These are phyloP conservation scores for Morinoia aosen DNA, from an alignment of 2,888 invertebrate species.

Conservation along the genomic window DNA sequence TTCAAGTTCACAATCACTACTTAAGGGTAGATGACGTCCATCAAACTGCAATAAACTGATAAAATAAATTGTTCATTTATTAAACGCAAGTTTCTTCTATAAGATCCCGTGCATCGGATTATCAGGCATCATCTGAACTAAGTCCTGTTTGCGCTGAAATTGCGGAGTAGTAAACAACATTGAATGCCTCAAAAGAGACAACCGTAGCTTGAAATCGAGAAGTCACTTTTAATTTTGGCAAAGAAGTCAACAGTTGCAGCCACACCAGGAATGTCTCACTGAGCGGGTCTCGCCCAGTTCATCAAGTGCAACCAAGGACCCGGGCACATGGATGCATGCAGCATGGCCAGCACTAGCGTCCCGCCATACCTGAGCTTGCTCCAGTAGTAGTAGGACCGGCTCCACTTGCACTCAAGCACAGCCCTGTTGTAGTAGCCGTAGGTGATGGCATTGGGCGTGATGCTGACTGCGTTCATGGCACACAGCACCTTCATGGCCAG, in stretches of 20 bases:
- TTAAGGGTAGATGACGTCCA: no score
- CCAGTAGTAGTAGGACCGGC: conserved; percentile 87
- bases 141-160: no score
- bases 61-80: no score
- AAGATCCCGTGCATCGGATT: no score
- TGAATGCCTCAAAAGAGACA: no score
- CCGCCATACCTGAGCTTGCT: conserved; percentile 81
- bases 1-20: no score
- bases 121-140: no score
- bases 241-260: background rate
- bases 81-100: no score
- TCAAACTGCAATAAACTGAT: no score
- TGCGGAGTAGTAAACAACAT: no score
- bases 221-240: background rate
- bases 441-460: conserved; percentile 97
- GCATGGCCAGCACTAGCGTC: background rate
- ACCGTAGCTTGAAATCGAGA: no score
- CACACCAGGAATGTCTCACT: background rate
- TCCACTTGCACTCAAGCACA: conserved; percentile 96
- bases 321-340: no score
- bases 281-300: background rate
- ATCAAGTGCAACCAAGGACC: background rate
- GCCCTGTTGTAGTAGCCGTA: conserved; percentile 90
- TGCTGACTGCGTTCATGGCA: conserved; percentile 78
- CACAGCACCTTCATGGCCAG: conserved; percentile 85